phyloP scores from a whole-genome alignment of 2,113 vertebrate species.

The Sminthopsis crassicaudata region DNA sequence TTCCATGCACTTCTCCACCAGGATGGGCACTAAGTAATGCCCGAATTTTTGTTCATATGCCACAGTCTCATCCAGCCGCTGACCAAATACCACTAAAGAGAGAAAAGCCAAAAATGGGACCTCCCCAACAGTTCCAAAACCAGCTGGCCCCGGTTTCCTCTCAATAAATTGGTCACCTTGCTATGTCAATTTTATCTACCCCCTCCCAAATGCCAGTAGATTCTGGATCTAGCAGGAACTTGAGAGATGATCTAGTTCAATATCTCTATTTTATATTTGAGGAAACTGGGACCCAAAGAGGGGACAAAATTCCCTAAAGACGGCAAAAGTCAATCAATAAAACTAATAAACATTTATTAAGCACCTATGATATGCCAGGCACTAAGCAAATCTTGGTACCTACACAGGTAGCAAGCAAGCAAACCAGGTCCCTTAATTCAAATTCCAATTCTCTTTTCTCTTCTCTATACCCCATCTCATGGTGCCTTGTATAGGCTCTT shows the following conservation, averaged over 20 bases:
- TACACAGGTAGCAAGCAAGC: not conserved
- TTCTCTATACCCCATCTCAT: not conserved
- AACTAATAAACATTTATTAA: not conserved
- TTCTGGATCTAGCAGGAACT: not conserved
- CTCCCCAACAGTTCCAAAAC: not conserved
- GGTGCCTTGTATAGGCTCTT: not conserved
- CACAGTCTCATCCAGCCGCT: slow-evolving; percentile 89
- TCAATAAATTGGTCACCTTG: not conserved
- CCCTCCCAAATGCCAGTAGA: not conserved
- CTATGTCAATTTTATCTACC: not conserved
- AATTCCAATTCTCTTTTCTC: not conserved
- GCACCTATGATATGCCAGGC: not conserved
- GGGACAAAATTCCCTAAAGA: not conserved
- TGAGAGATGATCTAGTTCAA: not conserved
- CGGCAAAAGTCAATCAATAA: not conserved
- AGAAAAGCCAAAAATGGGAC: not conserved
- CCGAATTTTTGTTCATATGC: slow-evolving; percentile 92
- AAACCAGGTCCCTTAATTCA: not conserved
- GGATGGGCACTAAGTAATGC: slow-evolving; percentile 90
- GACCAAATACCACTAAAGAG: slow-evolving; percentile 90
- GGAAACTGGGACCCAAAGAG: not conserved
- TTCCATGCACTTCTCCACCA: slow-evolving; percentile 94
- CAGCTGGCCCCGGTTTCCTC: not conserved
- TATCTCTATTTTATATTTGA: not conserved
- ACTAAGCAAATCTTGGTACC: not conserved